Conservation (phyloP, 2,113 vertebrate genomes). For the Apodemus sylvaticus region DNA sequence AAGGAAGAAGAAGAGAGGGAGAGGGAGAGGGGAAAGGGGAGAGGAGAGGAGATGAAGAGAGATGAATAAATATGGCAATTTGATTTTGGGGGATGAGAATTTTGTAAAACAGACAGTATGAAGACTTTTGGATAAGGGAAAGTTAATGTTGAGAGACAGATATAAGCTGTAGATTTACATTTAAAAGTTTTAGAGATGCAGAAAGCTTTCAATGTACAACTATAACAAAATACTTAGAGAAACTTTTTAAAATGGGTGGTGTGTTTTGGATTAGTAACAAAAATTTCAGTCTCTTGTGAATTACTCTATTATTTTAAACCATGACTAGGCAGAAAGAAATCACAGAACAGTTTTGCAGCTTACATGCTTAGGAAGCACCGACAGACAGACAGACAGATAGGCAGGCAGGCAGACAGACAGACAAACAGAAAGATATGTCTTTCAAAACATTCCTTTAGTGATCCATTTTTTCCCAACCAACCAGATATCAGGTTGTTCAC, state of each 20-base stretch:
- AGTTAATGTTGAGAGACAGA: neutral
- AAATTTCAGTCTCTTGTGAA: neutral
- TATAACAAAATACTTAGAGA: neutral
- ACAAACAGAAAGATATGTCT: neutral
- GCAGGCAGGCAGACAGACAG: too few relatives aligned
- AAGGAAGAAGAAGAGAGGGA: neutral
- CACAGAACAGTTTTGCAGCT: neutral
- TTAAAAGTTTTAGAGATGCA: neutral
- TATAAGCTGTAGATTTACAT: neutral
- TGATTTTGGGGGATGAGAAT: neutral
- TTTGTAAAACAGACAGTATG: neutral
- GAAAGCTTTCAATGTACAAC: neutral
- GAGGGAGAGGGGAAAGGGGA: neutral
- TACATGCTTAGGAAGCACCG: neutral
- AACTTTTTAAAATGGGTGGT: neutral
- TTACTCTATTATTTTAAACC: neutral
- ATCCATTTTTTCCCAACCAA: neutral
- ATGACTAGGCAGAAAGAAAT: neutral
- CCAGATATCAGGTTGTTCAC: rapidly evolving
- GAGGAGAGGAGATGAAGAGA: neutral
- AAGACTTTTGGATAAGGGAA: neutral
- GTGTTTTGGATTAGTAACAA: neutral
- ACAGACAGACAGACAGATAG: too few relatives aligned
- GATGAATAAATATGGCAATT: neutral
- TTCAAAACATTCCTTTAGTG: neutral